Conservation (phyloP, 1,140 invertebrate genomes). For the Drepana arcuata region DNA sequence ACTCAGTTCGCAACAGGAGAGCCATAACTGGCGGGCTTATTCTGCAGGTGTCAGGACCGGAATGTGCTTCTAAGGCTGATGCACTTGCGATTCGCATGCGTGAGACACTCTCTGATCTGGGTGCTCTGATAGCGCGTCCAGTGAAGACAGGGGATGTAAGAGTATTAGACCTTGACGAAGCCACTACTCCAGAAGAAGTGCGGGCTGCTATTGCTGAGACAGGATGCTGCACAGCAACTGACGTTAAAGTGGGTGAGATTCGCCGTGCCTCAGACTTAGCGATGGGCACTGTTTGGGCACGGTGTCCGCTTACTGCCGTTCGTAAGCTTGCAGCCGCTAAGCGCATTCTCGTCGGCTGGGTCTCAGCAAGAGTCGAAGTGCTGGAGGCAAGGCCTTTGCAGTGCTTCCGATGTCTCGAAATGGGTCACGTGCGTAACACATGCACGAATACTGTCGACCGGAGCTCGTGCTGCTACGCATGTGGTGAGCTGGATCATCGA, state of each 20-base stretch:
- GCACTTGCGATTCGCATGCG: slow-evolving; percentile 6
- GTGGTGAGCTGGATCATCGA: neutral
- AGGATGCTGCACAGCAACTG: neutral
- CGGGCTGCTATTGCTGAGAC: neutral
- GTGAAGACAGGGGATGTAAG: slow-evolving; percentile 11
- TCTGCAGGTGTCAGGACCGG: slow-evolving; percentile 3
- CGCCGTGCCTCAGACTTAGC: too few relatives aligned
- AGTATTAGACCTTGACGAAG: slow-evolving; percentile 13
- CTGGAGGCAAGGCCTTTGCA: slow-evolving; percentile 2
- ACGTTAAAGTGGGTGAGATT: neutral
- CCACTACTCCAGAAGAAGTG: slow-evolving; percentile 8
- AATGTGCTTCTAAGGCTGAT: slow-evolving; percentile 8
- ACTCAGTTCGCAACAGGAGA: neutral
- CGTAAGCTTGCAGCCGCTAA: neutral
- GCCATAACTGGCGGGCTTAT: slow-evolving; percentile 7
- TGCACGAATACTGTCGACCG: neutral
- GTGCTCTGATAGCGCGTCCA: slow-evolving; percentile 6
- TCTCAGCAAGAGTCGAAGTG: neutral
- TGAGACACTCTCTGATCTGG: neutral
- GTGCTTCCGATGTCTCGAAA: slow-evolving; percentile 8
- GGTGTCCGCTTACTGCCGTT: slow-evolving; percentile 4
- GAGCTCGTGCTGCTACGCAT: neutral
- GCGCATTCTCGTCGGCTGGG: slow-evolving; percentile 2
- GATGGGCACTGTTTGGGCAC: slow-evolving; percentile 1
- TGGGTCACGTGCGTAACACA: slow-evolving; percentile 1